Conservation (phyloP, 2,888 invertebrate genomes). For the Rhagonycha lutea region DNA sequence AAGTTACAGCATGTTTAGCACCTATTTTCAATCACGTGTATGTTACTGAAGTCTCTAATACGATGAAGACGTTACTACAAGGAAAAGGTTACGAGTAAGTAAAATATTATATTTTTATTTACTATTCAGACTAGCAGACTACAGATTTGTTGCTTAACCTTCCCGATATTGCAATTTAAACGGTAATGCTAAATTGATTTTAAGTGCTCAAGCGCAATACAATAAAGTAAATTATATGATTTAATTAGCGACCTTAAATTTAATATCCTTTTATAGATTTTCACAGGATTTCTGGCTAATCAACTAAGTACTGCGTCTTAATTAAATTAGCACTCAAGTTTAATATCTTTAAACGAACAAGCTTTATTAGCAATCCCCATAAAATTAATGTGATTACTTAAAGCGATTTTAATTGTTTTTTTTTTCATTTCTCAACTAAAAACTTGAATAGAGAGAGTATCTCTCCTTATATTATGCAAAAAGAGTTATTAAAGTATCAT, state of each 20-base stretch:
- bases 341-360: constrained; percentile 41
- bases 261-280: constrained; percentile 41
- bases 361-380: constrained; percentile 48
- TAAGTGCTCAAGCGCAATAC: neutral
- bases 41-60: constrained; percentile 89
- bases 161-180: neutral
- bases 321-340: constrained; percentile 50
- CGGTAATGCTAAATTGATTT: neutral
- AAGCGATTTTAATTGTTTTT: constrained; percentile 14
- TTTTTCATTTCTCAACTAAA: neutral
- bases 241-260: constrained; percentile 44
- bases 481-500: neutral
- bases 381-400: constrained; percentile 46
- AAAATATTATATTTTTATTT: constrained; percentile 8
- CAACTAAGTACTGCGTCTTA: constrained; percentile 44
- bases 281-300: constrained; percentile 33
- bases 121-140: neutral
- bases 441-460: neutral
- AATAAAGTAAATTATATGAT: constrained; percentile 9
- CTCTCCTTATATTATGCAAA: neutral
- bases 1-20: constrained; percentile 82
- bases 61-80: constrained; percentile 82
- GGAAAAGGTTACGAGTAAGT: constrained; percentile 78
- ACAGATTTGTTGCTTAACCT: neutral
- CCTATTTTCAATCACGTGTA: constrained; percentile 74